Base-by-base conservation (phyloP, 2,113 vertebrate species). In the Poeciliopsis turrubarensis region DNA sequence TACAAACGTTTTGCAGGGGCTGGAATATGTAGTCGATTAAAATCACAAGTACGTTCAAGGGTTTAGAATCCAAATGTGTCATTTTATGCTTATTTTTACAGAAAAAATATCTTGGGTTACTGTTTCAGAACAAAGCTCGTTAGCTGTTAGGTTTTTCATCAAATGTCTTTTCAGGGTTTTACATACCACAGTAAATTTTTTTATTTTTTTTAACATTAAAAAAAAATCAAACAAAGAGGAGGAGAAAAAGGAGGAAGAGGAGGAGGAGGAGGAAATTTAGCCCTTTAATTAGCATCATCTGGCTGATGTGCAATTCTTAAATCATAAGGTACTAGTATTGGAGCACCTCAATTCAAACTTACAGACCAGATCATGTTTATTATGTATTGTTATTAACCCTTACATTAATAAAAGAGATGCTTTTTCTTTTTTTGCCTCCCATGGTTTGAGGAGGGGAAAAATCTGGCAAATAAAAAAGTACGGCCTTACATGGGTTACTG, bases 1-100 rank as follows among this genome's bases (percentile, higher is more conserved):
- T 66, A 71, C 68, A 64, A 25, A 67, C 71, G 29, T 5, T 22
- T 64, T 11, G 69, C 17, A 37, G 26, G 19, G 64, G 71, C 60
- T 41, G 77, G 72, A 54, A 63, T 75, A 73, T 34, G 64, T 61
- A 60, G 69, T 51, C 3, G 30, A 4, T 9, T 68, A 34, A 27
- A 54, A n/a, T 25, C 4, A 3, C 11, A 14, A 57, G 17, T 13
- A 2, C 4, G 4, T 32, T 64, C 8, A 27, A 69, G 30, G 6
- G 30, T 70, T 70, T 57, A 22, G 9, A 61, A 47, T 41, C 60
- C 22, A 25, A 39, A 39, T 17, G 9, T 54, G 10, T 19, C 47
- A 4, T 44, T 30, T 68, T 68, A 14, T 10, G 9, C 17, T 27
- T 29, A 41, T 29, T 29, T 68, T n/a, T 19, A 31, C 3, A 2